Evolutionary conservation across 1,140 invertebrate species (phyloP), one percentile per base, ranked within the genome.

Genomic region (Lordiphosa mommai): DNA sequence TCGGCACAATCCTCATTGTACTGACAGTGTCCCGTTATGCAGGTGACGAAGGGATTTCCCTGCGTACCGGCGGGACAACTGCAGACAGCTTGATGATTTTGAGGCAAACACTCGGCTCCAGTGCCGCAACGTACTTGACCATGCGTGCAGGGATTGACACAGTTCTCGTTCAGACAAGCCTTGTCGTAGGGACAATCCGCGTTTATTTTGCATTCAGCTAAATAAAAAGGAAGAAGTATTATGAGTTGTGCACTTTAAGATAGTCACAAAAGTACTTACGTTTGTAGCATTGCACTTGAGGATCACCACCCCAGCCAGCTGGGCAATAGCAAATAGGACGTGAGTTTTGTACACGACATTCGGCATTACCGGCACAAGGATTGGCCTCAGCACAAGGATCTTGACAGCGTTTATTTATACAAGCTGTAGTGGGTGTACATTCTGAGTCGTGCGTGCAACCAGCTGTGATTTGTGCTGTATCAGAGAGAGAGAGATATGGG

Each of bases 1-100:
- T 95, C 93, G 4, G 94, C 94, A 73, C 96, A 98, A 66, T 97
- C 96, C 79, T 96, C 95, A 80, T 97, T 96, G 72, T 95, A 96
- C 69, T 95, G 94, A 74, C 96, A 97, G 29, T 94, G 92, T 2
- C 94, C 94, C 6, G 93, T 92, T 30, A 97, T 93, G 80, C 96
- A 97, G n/a, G 94, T 92, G 0, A 95, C 88, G 40, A 92, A 91
- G 2, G 96, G 93, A 88, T 96, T 93, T 16, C 96, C 96, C 89
- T 97, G 96, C 3, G 94, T 96, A 29, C 96, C 96, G 7, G 91
- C 73, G 32, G 95, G 96, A 89, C 96, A 97, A 43, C 92, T 92
- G 79, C 96, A 98, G 55, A 94, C 93, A 1, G 94, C 93, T 56
- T 91, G 91, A 72, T 97, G 96, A 36, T 92, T 92, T 43, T 93